A percentile compares a stretch with the other conserved stretches of the same genome.
Evolutionary conservation across 2,797 vertebrate genomes (phyloP).

Genomic region (Alexandromys oeconomus): DNA sequence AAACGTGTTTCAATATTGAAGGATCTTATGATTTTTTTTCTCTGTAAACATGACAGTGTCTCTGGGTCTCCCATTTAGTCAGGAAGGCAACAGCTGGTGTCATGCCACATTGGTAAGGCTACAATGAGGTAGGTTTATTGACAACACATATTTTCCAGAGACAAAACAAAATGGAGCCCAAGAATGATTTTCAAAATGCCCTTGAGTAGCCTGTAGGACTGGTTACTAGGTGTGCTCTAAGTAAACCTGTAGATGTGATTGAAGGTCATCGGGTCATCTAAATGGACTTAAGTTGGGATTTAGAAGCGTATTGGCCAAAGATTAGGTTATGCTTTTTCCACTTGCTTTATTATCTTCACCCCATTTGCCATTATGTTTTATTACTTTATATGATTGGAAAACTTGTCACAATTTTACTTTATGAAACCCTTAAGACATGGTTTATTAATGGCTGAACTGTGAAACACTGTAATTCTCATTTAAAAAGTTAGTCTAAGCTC

Average conservation of each 20-base stretch:
- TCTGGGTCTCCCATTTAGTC: background rate
- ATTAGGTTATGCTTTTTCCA: background rate
- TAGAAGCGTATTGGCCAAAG: slow-evolving; percentile 31
- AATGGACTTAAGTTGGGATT: background rate
- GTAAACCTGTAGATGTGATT: background rate
- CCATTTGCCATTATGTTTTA: slow-evolving; percentile 48
- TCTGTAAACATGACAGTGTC: background rate
- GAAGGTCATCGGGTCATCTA: background rate
- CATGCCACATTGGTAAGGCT: background rate
- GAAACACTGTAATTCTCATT: slow-evolving; percentile 40
- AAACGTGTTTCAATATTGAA: background rate
- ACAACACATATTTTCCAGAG: background rate
- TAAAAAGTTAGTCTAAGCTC: slow-evolving; percentile 49
- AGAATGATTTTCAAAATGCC: background rate
- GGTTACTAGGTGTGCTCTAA: background rate
- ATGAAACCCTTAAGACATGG: slow-evolving; percentile 52
- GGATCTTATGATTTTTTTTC: background rate
- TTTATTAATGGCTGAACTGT: slow-evolving; percentile 41
- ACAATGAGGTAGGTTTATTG: background rate
- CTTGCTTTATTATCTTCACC: slow-evolving; percentile 13
- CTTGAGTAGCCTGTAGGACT: background rate
- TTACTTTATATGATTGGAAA: slow-evolving; percentile 48
- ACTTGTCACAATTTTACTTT: slow-evolving; percentile 60
- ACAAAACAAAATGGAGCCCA: background rate
- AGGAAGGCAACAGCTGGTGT: background rate